Base-by-base conservation (phyloP, 2,888 invertebrate genomes). In the Sipha maydis region DNA sequence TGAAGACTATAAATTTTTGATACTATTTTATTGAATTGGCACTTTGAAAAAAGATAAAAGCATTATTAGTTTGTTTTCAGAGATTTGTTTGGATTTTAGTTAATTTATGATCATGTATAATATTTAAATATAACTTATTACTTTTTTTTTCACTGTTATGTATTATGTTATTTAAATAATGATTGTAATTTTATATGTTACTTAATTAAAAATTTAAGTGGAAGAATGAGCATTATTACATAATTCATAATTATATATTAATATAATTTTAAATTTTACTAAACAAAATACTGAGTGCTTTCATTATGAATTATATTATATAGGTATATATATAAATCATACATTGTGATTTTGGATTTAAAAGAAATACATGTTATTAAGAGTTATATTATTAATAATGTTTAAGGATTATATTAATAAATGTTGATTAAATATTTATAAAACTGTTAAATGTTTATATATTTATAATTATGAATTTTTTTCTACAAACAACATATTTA, bases 231-330 rank as follows among this genome's bases (percentile, higher is more conserved):
- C 28, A 41, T 85, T 25, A 85, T 67, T 41, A 69, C 41, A 38
- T 78, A 48, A 78, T 85, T 77, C 9, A 7, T 31, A 21, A 76
- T 48, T 28, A 67, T 41, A 73, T 54, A 75, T 73, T 54, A 17
- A 73, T 73, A 48, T 54, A 25, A 83, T 56, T 54, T 83, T 56
- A 54, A 83, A 69, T 71, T n/a, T 86, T 28, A 41, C 54, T 71
- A 71, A 54, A 85, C 34, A 75, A 80, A 73, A 86, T 80, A 86
- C 86, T 54, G 73, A 80, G 80, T 80, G 86, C 86, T 86, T 86
- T 86, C 79, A 86, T 73, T 56, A 56, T 61, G 28, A 86, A 73
- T 28, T 21, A 80, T 77, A n/a, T 77, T n/a, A 34, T 76, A 73
- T 31, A 31, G 21, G 14, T 14, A 69, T 67, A 17, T 75, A 38